Evolutionary conservation across 2,888 invertebrate genomes (phyloP), one percentile per base, ranked within the genome.

Genomic region (Eulithis testata): DNA sequence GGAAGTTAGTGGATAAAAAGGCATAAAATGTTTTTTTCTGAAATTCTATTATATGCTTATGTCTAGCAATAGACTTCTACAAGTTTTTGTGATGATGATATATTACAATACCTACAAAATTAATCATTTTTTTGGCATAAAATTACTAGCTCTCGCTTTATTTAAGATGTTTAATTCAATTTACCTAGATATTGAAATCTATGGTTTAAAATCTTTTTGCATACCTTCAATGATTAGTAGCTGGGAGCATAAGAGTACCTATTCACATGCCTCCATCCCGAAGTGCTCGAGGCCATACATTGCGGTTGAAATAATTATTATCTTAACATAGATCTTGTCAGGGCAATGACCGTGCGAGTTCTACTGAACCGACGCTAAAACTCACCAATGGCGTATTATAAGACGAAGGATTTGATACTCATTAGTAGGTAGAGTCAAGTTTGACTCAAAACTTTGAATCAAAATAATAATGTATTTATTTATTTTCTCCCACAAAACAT

Each of bases 271-370:
- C 77, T 70, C 77, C 81, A 79, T 79, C 81, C 78, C 80, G 74
- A 76, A 82, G 76, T 79, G 85, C 88, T 87, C 79, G 82, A 73
- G 86, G 86, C 86, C 76, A 84, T 79, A 87, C 85, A 82, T 85
- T 87, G 88, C 86, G 87, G 89, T 88, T 83, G 85, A 89, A 87
- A 90, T 85, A 89, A 86, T 91, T 91, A 92, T 91, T 90, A 92
- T 91, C 91, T 85, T 80, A 87, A 82, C 90, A 87, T 86, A 90
- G 89, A 91, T 91, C 91, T 90, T 80, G 76, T 80, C 73, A 81
- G 85, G 85, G 76, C 90, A 82, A 78, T 85, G 90, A 89, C 90
- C 91, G 82, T 73, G 74, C 72, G 73, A 81, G 82, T 79, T 80
- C 79, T 76, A 80, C 78, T 80, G 76, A 73, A 74, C 78, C 60